A percentile compares a stretch with the other conserved stretches of the same genome.
These are phyloP conservation scores for Heteromormyrus szaboi DNA, from an alignment of 2,797 vertebrate species.

Conservation along the genomic window DNA sequence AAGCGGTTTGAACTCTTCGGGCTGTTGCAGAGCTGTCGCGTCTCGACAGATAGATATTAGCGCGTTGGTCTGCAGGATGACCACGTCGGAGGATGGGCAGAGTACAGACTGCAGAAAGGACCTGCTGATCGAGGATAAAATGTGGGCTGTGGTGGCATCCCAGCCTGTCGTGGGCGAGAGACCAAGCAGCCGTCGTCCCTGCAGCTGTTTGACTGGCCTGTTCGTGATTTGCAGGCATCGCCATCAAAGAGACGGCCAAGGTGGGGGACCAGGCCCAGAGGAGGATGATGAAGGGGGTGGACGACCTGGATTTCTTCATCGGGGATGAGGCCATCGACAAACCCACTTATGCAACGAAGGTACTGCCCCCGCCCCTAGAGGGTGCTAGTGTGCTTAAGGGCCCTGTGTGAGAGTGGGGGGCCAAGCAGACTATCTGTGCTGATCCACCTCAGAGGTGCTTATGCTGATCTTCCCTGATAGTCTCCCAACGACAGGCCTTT, in stretches of 20 bases:
- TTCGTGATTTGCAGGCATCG: slow-evolving; percentile 70
- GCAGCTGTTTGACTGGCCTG: background rate
- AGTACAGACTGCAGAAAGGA: background rate
- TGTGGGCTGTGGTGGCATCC: background rate
- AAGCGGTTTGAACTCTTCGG: background rate
- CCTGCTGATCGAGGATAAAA: background rate
- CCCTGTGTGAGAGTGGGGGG: too few relatives aligned
- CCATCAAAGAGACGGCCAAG: slow-evolving; percentile 95
- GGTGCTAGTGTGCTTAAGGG: background rate
- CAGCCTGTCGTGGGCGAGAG: background rate
- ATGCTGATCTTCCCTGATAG: background rate
- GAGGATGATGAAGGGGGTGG: slow-evolving; percentile 95
- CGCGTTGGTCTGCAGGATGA: background rate
- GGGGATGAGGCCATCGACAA: slow-evolving; percentile 97
- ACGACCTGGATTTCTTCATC: slow-evolving; percentile 96
- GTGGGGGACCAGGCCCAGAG: slow-evolving; percentile 93
- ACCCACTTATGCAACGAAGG: slow-evolving; percentile 93
- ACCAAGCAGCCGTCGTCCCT: background rate
- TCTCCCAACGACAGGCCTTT: background rate
- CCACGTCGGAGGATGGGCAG: background rate
- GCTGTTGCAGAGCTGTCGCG: background rate
- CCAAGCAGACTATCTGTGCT: background rate
- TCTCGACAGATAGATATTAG: background rate
- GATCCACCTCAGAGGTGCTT: background rate
- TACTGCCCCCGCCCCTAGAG: slow-evolving; percentile 36